Evolutionary conservation across 1,140 invertebrate species (phyloP), one percentile per base, ranked within the genome.

Genomic region (Eurosta solidaginis): DNA sequence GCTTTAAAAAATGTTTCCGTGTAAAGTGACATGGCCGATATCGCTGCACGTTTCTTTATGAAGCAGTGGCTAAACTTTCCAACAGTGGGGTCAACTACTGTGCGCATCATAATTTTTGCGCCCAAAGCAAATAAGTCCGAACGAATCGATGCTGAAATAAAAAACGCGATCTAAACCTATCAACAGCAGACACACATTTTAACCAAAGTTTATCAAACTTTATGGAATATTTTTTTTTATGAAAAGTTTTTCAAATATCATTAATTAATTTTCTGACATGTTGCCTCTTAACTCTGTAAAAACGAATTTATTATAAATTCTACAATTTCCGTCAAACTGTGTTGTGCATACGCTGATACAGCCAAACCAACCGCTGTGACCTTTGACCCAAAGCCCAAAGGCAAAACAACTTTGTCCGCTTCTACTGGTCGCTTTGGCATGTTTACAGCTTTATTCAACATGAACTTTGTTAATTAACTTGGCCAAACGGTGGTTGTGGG

Each of bases 391-490:
- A 68, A 40, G 22, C 29, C 1, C 59, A 68, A 68, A 68, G 22
- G n/a, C 36, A 68, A 68, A 27, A 20, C 17, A n/a, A n/a, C 1
- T 10, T 63, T 12, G 40, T 7, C 33, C 20, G n/a, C 59, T 68
- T 68, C 12, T 40, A 20, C n/a, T 36, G 29, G n/a, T 9, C 59
- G n/a, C 59, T 40, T 68, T 68, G 33, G 33, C 59, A 20, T 68
- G 59, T 68, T 68, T 68, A 40, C 17, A 33, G 33, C 59, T 2
- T 40, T 47, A n/a, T 68, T 68, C 40, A 68, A 33, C 59, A 20
- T 68, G 36, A 68, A 68, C 59, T 68, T 68, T 68, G 29, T 68
- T 68, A 68, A 68, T 68, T 68, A 68, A 68, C 59, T 68, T 36
- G 27, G 9, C 4, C 54, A 33, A 29, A 17, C 9, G 14, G 27